Base-by-base conservation (phyloP, 1,140 invertebrate species). In the Varroa destructor region DNA sequence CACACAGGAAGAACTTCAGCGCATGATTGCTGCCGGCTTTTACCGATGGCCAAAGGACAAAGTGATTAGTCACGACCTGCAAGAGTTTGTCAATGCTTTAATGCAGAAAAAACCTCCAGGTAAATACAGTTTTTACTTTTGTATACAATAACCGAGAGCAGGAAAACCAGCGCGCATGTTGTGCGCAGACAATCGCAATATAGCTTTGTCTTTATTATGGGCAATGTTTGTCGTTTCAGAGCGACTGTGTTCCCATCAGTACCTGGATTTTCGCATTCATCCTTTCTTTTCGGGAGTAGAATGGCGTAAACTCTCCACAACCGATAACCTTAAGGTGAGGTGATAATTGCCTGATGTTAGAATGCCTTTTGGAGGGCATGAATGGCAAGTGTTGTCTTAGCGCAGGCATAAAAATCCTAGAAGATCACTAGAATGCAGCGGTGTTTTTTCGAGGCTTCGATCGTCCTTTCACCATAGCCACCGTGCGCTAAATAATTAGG, bases 31-130 rank as follows among this genome's bases (percentile, higher is more conserved):
- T 67, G 40, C 61, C 10, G 61, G 61, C 40, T 46, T 43, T 40
- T 67, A 67, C 40, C 12, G 40, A 46, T 67, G 61, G 61, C 61
- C 61, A 46, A 67, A 67, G 12, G 61, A 67, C 40, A 40, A 46
- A 37, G 36, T 12, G 40, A 43, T 67, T 46, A 67, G 61, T 46
- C 40, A 40, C 1, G 40, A 40, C 1, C 61, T 67, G 36, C 40
- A 43, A 3, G 40, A 67, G 37, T 67, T 67, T 67, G 61, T 67
- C 36, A 46, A 40, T 37, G 12, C 40, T n/a, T 37, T 67, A 12
- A 14, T 67, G 36, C 40, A 40, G 14, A 46, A 43, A 37, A 67
- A 37, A 37, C 61, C 61, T 4, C 61, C 14, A 40, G 61, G 61
- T 67, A 46, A 25, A 5, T 42, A 12, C 25, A 5, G 25, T 12